These are phyloP conservation scores for Hephaestus fuliginosus DNA, from an alignment of 2,797 vertebrate species.

Conservation along the genomic window DNA sequence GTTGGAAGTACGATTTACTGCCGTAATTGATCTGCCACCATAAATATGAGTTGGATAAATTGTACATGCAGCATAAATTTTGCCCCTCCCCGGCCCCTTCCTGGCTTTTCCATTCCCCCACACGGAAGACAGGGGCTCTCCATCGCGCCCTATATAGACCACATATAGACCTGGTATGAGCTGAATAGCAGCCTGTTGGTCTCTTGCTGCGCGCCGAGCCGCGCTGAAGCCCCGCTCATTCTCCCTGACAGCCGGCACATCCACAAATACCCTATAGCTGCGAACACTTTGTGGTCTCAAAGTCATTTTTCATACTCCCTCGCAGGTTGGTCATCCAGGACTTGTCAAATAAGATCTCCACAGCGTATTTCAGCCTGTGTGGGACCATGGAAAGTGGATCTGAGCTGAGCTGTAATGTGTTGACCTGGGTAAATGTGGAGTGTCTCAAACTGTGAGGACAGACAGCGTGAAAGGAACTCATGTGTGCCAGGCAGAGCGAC, in stretches of 20 bases:
- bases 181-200: slow-evolving; percentile 41
- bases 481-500: slow-evolving; percentile 45
- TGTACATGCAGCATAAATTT: slow-evolving; percentile 13
- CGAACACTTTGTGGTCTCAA: slow-evolving; percentile 49
- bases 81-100: slow-evolving; percentile 10
- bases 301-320: slow-evolving; percentile 64
- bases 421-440: slow-evolving; percentile 64
- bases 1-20: slow-evolving; percentile 42
- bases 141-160: slow-evolving; percentile 53
- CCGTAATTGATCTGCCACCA: slow-evolving; percentile 59
- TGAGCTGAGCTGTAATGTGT: slow-evolving; percentile 60
- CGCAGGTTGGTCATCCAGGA: slow-evolving; percentile 71
- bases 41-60: slow-evolving; percentile 51
- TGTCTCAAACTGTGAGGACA: slow-evolving; percentile 60
- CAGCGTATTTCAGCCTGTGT: slow-evolving; percentile 56
- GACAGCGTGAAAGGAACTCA: slow-evolving; percentile 52
- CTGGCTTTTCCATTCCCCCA: slow-evolving; percentile 9
- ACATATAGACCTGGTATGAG: slow-evolving; percentile 36
- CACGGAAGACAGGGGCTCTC: slow-evolving; percentile 33
- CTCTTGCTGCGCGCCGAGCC: slow-evolving; percentile 40
- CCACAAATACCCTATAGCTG: slow-evolving; percentile 56
- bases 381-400: slow-evolving; percentile 61
- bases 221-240: slow-evolving; percentile 38
- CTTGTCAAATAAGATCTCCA: slow-evolving; percentile 75
- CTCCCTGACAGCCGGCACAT: slow-evolving; percentile 52